Conservation (phyloP, 1,140 invertebrate genomes). For the Scylla paramamosain region DNA sequence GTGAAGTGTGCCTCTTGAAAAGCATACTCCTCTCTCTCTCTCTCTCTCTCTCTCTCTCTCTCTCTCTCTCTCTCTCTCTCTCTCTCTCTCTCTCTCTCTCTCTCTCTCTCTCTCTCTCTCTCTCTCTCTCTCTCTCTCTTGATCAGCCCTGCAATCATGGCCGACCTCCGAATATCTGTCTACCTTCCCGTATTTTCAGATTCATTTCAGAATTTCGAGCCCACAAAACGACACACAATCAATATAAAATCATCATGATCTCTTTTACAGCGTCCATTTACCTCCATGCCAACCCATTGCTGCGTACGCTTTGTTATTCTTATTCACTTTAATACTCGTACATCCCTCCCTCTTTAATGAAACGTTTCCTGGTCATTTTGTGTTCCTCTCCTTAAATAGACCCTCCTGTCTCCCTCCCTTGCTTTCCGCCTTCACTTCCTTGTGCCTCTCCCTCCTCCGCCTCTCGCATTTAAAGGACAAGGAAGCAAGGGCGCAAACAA, state of each 20-base stretch:
- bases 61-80: slow-evolving; percentile 55
- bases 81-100: slow-evolving; percentile 57
- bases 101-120: slow-evolving; percentile 47
- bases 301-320: too few species aligned
- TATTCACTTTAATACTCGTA: too few species aligned
- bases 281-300: too few species aligned
- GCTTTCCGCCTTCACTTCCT: too few species aligned
- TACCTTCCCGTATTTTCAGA: not conserved
- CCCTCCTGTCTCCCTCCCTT: too few species aligned
- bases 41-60: slow-evolving; percentile 38
- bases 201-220: not conserved
- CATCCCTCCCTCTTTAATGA: too few species aligned
- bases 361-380: too few species aligned
- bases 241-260: not conserved
- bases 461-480: not conserved
- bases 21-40: not conserved
- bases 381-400: too few species aligned
- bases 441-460: too few species aligned
- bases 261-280: too few species aligned
- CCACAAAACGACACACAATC: not conserved
- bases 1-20: slow-evolving; percentile 36
- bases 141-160: not conserved
- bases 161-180: not conserved
- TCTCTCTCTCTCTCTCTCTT: slow-evolving; percentile 25
- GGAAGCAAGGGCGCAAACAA: not conserved